Evolutionary conservation across 2,888 invertebrate species (phyloP).

Genomic region (Morpho deidamia): DNA sequence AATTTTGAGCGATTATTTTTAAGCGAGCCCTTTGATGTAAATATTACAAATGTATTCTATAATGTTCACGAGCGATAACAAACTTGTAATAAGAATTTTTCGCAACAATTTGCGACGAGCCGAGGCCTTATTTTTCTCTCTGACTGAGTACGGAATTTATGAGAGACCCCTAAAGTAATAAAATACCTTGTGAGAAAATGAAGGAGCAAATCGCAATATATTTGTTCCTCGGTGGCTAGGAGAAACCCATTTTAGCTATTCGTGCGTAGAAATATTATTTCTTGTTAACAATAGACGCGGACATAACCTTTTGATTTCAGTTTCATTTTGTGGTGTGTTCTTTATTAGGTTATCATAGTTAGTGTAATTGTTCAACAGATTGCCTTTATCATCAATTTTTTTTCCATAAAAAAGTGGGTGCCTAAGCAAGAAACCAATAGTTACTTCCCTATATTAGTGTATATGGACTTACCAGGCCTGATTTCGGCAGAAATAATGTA

Average conservation of each 20-base stretch:
- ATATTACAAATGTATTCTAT: conserved; percentile 13
- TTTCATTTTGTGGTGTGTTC: conserved; percentile 18
- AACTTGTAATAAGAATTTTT: conserved; percentile 62
- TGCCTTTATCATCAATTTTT: no score
- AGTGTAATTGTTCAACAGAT: no score
- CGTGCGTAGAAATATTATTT: conserved; percentile 55
- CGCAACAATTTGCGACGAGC: conserved; percentile 61
- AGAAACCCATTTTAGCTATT: conserved; percentile 63
- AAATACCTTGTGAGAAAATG: conserved; percentile 77
- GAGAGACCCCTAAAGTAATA: conserved; percentile 72
- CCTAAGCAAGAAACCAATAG: no score
- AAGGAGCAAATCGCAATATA: conserved; percentile 77
- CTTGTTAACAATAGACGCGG: conserved; percentile 25
- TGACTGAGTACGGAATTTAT: conserved; percentile 74
- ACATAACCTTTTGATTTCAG: conserved; percentile 22
- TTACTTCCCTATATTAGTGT: no score
- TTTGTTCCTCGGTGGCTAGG: conserved; percentile 70
- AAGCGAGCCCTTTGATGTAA: conserved; percentile 18
- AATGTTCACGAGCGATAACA: conserved; percentile 13
- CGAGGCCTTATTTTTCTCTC: conserved; percentile 71
- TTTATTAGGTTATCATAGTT: conserved; percentile 13
- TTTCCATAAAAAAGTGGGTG: no score
- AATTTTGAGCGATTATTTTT: background rate
- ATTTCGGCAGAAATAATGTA: no score
- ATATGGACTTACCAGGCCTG: no score